Base-by-base conservation (phyloP, 2,113 vertebrate genomes). In the Lethenteron camtschaticum region DNA sequence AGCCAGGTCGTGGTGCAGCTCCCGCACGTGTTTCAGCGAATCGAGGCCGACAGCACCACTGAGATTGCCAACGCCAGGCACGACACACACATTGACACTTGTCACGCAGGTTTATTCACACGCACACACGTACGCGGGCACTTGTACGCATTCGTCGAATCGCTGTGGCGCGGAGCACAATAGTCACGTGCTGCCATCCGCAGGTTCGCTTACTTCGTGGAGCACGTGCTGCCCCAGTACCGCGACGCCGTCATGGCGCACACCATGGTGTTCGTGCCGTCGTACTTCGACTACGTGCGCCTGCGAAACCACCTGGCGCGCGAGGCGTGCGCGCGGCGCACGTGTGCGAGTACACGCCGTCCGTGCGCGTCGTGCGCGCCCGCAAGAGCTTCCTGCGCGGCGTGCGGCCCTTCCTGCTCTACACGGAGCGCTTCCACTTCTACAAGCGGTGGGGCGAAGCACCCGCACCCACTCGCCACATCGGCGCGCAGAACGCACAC, bases 361-460 rank as follows among this genome's bases (percentile, higher is more conserved):
- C 78, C 71, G 79, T 83, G 0, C 83, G 77, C 1, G 76, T 96
- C 73, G 88, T 85, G 73, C 83, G 86, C 68, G 86, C 87, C 2
- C 78, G 92, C 3, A 83, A 90, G 55, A 85, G 82, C 76, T 95
- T 99, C 70, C 82, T 84, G 71, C 85, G 81, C 68, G 92, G 94
- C 68, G 83, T 88, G 56, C 88, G 79, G 70, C 89, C 86, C 73
- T 91, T 99, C 68, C 74, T 99, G 16, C 79, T 99, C 20, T 85
- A 92, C 77, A 96, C 89, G 0, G 94, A 99, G 75, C 88, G 94
- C 56, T 97, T 97, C 79, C 87, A 99, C 78, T 96, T 95, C 73
- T 99, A 95, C 75, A 99, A 95, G 78, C 90, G 94, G 94, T 95
- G 70, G 77, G 57, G 56, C 14, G 20, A 41, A 41, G 41, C 41